Base-by-base conservation (phyloP, 2,113 vertebrate genomes). In the Campylorhamphus procurvoides region DNA sequence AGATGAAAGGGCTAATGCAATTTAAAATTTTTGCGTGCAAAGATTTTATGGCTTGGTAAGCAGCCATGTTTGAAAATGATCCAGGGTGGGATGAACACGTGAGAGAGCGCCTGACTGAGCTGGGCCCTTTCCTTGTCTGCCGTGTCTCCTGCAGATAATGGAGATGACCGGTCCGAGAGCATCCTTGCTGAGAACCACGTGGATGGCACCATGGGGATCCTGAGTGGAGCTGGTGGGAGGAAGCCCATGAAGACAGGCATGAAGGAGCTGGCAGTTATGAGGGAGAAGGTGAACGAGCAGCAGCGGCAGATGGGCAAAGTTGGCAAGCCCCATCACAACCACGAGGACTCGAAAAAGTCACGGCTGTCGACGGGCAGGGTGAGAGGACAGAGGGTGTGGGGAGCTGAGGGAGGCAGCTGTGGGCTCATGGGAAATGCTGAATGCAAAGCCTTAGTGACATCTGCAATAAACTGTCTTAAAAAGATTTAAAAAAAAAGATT, bases 241-340 rank as follows among this genome's bases (percentile, higher is more conserved):
- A 98, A 98, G 81, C 93, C 97, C 12, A 66, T 94, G n/a, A 98
- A 97, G 86, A 78, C 96, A 0, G 97, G 97, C 87, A 97, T 98
- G 96, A 98, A 98, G 96, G 98, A 98, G 49, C 67, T 97, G 49
- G 98, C 98, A 0, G 95, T 98, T 76, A 95, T 97, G 76, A 97
- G 98, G 62, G 98, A 98, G 93, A 98, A 97, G 89, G 98, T 96
- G 87, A 97, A 96, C 0, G 98, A 98, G 62, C 98, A 98, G 93
- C 98, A 98, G 81, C 97, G 97, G 59, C 97, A 98, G 87, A 95
- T 98, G 98, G 97, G 97, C 82, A 98, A 98, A 87, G 94, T 94
- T 1, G 52, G 87, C 94, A 98, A 98, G 47, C 79, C 79, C 66
- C 97, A 97, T 71, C 96, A 95, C 9, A 89, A 96, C 74, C 69